phyloP scores from a whole-genome alignment of 2,113 vertebrate species.

The Saccopteryx leptura region DNA sequence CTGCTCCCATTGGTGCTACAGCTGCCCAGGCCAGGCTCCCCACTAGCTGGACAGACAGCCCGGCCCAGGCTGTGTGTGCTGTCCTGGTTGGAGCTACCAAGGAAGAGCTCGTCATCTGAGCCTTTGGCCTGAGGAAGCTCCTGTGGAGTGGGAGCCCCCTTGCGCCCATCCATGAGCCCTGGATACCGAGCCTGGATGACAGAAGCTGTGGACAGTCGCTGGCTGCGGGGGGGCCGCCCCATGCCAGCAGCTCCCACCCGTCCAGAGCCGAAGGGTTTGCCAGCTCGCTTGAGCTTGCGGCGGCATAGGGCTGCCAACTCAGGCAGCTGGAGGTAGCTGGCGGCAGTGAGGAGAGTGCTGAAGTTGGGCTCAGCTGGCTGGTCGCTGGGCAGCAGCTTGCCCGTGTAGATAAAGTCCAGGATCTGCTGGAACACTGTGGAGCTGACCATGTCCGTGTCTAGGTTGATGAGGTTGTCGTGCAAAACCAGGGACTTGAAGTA shows the following conservation, averaged over 20 bases:
- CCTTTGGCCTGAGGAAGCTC: slow-evolving; percentile 94
- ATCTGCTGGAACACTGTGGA: slow-evolving; percentile 97
- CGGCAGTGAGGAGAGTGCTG: slow-evolving; percentile 96
- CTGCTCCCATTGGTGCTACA: slow-evolving; percentile 88
- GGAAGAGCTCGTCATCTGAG: slow-evolving; percentile 95
- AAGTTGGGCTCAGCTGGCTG: slow-evolving; percentile 97
- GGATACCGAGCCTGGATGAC: slow-evolving; percentile 94
- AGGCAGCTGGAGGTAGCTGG: slow-evolving; percentile 99
- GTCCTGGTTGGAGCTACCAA: slow-evolving; percentile 91
- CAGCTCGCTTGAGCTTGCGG: slow-evolving; percentile 95
- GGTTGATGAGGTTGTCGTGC: slow-evolving; percentile 99
- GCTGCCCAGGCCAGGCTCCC: slow-evolving; percentile 80
- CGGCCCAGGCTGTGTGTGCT: slow-evolving; percentile 89
- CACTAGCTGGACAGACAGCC: slow-evolving; percentile 87
- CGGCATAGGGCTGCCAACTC: slow-evolving; percentile 98
- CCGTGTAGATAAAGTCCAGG: slow-evolving; percentile 99
- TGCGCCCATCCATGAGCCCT: slow-evolving; percentile 91
- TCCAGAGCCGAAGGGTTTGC: slow-evolving; percentile 91
- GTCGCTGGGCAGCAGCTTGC: slow-evolving; percentile 95
- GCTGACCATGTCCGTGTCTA: slow-evolving; percentile 99
- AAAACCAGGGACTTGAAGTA: slow-evolving; percentile 99
- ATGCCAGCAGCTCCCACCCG: slow-evolving; percentile 91
- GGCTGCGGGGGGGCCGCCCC: slow-evolving; percentile 93
- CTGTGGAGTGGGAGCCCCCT: slow-evolving; percentile 91
- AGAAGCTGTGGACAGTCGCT: slow-evolving; percentile 93